Base-by-base conservation (phyloP, 2,797 vertebrate species). In the Melanogrammus aeglefinus region DNA sequence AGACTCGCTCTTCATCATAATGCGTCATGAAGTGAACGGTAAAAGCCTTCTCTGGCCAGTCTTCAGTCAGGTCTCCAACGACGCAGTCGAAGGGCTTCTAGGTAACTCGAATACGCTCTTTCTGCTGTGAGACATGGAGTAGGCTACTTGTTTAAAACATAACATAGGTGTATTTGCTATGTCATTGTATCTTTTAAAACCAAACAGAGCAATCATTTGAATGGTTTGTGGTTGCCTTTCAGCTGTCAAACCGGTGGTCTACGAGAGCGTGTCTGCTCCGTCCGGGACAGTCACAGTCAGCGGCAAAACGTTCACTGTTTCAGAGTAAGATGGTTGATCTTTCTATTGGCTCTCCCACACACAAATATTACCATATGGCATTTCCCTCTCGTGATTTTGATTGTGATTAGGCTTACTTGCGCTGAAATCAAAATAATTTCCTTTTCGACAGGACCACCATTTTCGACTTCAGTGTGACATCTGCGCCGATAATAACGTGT, bases 1-100 rank as follows among this genome's bases (percentile, higher is more conserved):
- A 74, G 85, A 83, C 9, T 77, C 77, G 0, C 86, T 75, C 0
- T 18, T 93, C 10, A 18, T 89, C 73, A 77, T 95, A 75, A 73
- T 92, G 18, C 74, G 88, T 78, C 91, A 93, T 27, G 66, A 75
- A 8, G 80, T 35, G 41, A 13, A 57, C 0, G 36, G 82, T 0
- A 0, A 77, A 0, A 0, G 21, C 10, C 88, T 93, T 70, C 82
- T 94, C 47, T 95, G 94, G 94, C 93, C 93, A 0, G 86, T 77
- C 73, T 16, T 94, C 44, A 87, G 72, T 71, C 87, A 89, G 76
- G 44, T 27, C 21, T 81, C 70, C 0, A 79, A 82, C 1, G 7
- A 41, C 63, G 27, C 13, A 27, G 5, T 29, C 2, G 70, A 80
- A 29, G 94, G 94, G 72, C 70, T 94, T 79, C 85, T 94, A 80